Conservation (phyloP, 2,888 invertebrate species). For the Entomobrya proxima region DNA sequence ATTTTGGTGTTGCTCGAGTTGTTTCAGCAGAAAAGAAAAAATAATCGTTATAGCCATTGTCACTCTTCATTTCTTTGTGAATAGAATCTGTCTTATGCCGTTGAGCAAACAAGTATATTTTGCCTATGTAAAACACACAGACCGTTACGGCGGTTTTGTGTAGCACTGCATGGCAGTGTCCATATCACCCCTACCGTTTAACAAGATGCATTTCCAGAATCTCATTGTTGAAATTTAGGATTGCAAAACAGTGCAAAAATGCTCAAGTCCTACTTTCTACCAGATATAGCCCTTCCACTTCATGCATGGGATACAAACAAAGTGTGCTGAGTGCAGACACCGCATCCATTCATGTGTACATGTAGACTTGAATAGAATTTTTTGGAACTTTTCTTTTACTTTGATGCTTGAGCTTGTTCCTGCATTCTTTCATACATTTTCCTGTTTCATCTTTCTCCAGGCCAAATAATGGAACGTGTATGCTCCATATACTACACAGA, state of each 20-base stretch:
- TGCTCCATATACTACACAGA: background rate
- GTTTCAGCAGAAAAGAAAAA: background rate
- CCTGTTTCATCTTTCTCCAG: constrained; percentile 18
- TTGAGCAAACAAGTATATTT: constrained; percentile 36
- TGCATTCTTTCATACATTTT: background rate
- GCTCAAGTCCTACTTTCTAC: constrained; percentile 49
- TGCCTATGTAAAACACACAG: background rate
- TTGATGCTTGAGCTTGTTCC: background rate
- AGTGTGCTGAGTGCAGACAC: background rate
- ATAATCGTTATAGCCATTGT: constrained; percentile 25
- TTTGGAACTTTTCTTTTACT: constrained; percentile 8
- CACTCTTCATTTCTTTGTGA: constrained; percentile 40
- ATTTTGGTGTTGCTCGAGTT: background rate
- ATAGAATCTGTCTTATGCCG: background rate
- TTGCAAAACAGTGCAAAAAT: constrained; percentile 31
- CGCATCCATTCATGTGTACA: background rate
- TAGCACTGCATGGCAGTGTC: background rate
- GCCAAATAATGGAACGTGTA: background rate
- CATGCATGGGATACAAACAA: constrained; percentile 43
- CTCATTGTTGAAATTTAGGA: background rate
- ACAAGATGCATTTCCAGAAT: background rate
- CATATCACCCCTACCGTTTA: background rate
- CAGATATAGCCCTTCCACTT: constrained; percentile 37
- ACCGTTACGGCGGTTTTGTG: background rate
- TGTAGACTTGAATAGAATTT: background rate